These are phyloP conservation scores for Sapayoa aenigma DNA, from an alignment of 2,113 vertebrate genomes.

Conservation along the genomic window DNA sequence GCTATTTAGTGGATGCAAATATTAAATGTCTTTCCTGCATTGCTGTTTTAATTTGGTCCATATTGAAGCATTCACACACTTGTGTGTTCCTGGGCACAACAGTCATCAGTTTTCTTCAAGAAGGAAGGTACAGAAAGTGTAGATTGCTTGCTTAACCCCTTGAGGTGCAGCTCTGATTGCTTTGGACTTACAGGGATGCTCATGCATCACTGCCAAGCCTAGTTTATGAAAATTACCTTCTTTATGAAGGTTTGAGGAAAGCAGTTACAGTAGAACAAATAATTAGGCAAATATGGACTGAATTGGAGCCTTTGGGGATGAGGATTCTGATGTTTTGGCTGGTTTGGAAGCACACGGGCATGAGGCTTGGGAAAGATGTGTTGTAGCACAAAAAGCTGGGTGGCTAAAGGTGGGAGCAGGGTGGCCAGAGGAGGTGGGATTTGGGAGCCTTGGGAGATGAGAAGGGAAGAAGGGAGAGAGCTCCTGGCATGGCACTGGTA, in stretches of 20 bases:
- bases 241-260: background rate
- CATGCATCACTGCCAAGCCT: background rate
- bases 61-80: background rate
- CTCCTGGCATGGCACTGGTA: background rate
- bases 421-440: background rate
- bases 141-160: background rate
- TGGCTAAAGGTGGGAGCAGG: background rate
- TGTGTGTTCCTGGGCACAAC: background rate
- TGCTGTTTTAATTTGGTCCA: background rate
- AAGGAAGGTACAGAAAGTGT: background rate
- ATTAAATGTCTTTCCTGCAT: background rate
- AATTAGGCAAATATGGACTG: background rate
- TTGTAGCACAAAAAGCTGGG: background rate
- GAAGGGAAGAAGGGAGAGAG: background rate
- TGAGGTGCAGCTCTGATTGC: background rate
- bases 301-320: background rate
- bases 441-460: background rate
- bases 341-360: background rate
- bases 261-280: background rate
- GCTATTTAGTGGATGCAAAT: background rate
- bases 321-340: background rate
- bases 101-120: background rate
- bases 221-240: background rate
- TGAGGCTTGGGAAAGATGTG: fast-evolving
- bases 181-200: background rate